Conservation (phyloP, 2,113 vertebrate species). For the Poeciliopsis occidentalis region DNA sequence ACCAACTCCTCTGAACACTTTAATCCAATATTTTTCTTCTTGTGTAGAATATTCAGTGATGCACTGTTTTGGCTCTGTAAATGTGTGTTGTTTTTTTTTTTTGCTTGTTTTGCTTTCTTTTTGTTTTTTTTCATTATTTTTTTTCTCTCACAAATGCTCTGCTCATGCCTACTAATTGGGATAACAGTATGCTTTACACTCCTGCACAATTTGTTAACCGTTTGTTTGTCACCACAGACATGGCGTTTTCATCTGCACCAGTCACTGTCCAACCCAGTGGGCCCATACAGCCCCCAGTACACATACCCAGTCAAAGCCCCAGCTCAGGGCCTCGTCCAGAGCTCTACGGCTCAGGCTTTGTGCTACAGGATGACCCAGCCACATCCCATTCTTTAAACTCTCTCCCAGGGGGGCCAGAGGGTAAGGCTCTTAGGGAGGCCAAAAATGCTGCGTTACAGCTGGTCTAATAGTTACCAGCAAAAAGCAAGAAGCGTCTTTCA, state of each 20-base stretch:
- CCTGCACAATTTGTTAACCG: conserved; percentile 79
- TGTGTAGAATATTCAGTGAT: conserved; percentile 37
- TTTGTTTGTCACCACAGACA: conserved; percentile 99
- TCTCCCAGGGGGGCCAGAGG: conserved; percentile 96
- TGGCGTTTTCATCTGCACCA: conserved; percentile 92
- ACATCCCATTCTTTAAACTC: conserved; percentile 95
- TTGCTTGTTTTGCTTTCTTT: conserved; percentile 9
- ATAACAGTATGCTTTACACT: conserved; percentile 66
- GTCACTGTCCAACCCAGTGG: conserved; percentile 92
- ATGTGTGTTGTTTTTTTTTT: conserved; percentile 19
- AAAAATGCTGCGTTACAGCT: conserved; percentile 86
- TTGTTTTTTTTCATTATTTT: neutral
- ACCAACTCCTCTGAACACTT: conserved; percentile 50
- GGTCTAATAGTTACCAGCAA: conserved; percentile 76
- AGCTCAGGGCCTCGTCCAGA: conserved; percentile 81
- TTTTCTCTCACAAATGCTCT: conserved; percentile 32
- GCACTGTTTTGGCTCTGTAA: conserved; percentile 27
- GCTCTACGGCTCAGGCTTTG: conserved; percentile 96
- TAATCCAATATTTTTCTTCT: conserved; percentile 24
- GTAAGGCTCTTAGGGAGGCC: conserved; percentile 92
- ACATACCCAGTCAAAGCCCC: conserved; percentile 93
- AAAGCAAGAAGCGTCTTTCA: neutral
- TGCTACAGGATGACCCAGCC: conserved; percentile 95
- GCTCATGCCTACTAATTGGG: conserved; percentile 64
- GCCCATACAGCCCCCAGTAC: conserved; percentile 93